Evolutionary conservation across 2,113 vertebrate genomes (phyloP).

Genomic region (Clarias macrocephalus): DNA sequence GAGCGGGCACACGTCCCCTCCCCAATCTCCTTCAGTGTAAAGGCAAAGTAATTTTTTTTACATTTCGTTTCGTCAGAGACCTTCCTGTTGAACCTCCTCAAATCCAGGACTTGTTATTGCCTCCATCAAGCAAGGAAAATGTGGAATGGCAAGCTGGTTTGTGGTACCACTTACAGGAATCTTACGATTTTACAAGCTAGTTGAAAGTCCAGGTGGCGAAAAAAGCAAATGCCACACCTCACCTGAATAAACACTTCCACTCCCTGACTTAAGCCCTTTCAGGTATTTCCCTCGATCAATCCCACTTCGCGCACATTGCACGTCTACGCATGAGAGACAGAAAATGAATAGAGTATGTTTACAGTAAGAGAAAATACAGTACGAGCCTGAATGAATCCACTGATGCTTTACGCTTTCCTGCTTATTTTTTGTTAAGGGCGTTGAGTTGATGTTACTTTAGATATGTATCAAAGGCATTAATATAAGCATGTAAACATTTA

Average conservation of each 20-base stretch:
- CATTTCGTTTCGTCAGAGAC: slow-evolving; percentile 28
- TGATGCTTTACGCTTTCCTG: not conserved
- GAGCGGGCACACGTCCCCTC: not conserved
- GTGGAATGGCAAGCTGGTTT: not conserved
- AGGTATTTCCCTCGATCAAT: not conserved
- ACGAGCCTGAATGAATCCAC: not conserved
- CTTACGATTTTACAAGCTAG: not conserved
- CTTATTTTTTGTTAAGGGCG: not conserved
- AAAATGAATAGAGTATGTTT: not conserved
- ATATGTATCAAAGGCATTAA: not conserved
- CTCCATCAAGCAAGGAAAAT: not conserved
- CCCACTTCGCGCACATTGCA: not conserved
- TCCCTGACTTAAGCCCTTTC: not conserved
- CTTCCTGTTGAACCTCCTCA: not conserved
- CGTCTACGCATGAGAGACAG: not conserved
- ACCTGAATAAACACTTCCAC: slow-evolving; percentile 16
- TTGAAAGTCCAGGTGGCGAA: not conserved
- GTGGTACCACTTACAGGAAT: not conserved
- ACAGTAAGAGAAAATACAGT: not conserved
- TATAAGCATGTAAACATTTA: not conserved
- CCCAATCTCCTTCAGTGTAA: not conserved
- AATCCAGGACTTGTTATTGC: not conserved
- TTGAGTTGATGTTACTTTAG: not conserved
- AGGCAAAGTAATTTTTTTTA: not conserved
- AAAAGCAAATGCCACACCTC: slow-evolving; percentile 9